Base-by-base conservation (phyloP, 2,888 invertebrate genomes). In the Hypomecis atomaria region DNA sequence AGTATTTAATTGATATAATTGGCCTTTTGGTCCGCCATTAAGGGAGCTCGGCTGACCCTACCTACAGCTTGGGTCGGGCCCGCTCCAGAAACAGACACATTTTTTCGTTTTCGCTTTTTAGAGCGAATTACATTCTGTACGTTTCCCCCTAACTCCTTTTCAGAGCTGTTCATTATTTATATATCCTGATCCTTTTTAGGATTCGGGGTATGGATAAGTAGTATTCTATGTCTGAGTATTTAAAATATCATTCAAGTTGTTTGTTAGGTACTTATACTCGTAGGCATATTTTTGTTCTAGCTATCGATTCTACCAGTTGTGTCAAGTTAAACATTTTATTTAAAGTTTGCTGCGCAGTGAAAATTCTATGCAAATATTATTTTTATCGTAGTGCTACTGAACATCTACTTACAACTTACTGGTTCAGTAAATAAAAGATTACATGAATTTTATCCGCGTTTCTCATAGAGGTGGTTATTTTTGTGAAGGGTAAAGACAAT, bases 1-100 rank as follows among this genome's bases (percentile, higher is more conserved):
- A 86, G 85, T 88, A 86, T 89, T 89, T 90, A 90, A 90, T 90
- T 90, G 90, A 84, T 86, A 83, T 90, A 90, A 90, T 90, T 91
- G 88, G 87, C 86, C 83, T 86, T 90, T 84, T 86, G 88, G 85
- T 78, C 78, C 71, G 82, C 86, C 85, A 89, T 90, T 90, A 89
- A 78, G 78, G 79, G 79, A 82, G 78, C 83, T 82, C 80, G 80
- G 74, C 76, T 76, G 80, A 72, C 78, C 80, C 76, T 70, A 66
- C 64, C 3, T n/a, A n/a, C n/a, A 45, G 59, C 55, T 43, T 71
- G 65, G 67, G 70, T 77, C 78, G 73, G 74, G 79, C 75, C 80
- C 77, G 77, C 77, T 84, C 75, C 82, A 81, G 85, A 83, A 85
- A 84, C 80, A 82, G 80, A 77, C 79, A 75, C 77, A 74, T 76